Base-by-base conservation (phyloP, 2,888 invertebrate species). In the Drosophila bunnanda region DNA sequence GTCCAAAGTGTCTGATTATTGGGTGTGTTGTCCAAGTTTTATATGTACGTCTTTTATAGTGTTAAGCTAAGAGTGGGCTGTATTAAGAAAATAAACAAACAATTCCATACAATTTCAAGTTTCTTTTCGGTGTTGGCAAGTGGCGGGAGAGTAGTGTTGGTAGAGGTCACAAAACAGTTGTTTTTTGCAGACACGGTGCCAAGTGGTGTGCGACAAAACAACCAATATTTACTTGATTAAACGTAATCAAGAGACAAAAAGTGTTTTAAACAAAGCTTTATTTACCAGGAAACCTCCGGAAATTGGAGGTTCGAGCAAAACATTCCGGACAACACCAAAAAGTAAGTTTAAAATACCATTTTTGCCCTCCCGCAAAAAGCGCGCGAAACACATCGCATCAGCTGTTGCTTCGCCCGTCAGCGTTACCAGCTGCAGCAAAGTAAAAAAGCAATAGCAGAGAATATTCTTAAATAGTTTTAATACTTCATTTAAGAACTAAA, bases 351-450 rank as follows among this genome's bases (percentile, higher is more conserved):
- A 43, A 53, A 12, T 20, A 0, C 15, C n/a, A 1, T 0, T 20
- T 20, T 15, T 50, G 9, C 13, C 3, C 8, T 2, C 39, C 0
- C 17, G 4, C 43, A 57, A 82, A 89, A 85, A 89, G 75, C 76
- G 86, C 85, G 85, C 89, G 75, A 85, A 89, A 89, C 88, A 76
- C 28, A 56, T 58, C 25, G 25, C 22, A 70, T 77, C 85, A 89
- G 62, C 55, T 72, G 39, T 72, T 75, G 75, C 44, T 17, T 17
- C 22, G 1, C 12, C 4, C 12, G 15, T 2, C 25, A 60, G 60
- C 12, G 60, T 28, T 60, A 60, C 60, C 60, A 60, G 17, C 1
- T 32, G 15, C 0, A 2, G 2, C 1, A 4, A 15, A 25, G 0
- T 15, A 43, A 34, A 34, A 39, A 17, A 13, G 17, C 30, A 30